phyloP scores from a whole-genome alignment of 92 coral and sea anemone genomes.

The Hydrozoanthus gracilis region DNA sequence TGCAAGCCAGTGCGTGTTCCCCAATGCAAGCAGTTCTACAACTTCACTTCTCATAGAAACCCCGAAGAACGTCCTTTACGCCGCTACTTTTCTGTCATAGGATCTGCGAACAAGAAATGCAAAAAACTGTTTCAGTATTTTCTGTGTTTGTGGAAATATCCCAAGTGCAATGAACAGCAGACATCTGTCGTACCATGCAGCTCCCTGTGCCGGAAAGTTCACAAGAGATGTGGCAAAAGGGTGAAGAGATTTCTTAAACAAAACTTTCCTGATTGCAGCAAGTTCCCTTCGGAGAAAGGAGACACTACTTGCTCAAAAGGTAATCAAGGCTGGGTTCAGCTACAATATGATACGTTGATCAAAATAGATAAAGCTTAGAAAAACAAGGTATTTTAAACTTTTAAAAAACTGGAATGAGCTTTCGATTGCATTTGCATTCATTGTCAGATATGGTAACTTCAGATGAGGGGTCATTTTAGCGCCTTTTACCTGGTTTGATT shows the following conservation, averaged over 20 bases:
- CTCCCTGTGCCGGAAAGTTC: conserved; percentile 21
- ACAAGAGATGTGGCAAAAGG: conserved; percentile 14
- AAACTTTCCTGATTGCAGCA: neutral
- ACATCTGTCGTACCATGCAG: conserved; percentile 3
- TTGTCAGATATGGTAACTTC: too few species aligned
- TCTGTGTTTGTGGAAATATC: conserved; percentile 9
- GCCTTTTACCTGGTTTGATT: too few species aligned
- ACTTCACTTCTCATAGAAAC: neutral
- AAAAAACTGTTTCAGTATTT: conserved; percentile 5
- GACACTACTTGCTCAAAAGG: conserved; percentile 6
- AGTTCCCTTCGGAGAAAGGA: neutral
- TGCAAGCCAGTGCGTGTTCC: conserved; percentile 8
- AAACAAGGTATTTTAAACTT: too few species aligned
- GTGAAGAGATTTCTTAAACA: neutral
- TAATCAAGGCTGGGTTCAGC: neutral
- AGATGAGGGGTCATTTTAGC: too few species aligned
- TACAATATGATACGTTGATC: too few species aligned
- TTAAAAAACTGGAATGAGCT: too few species aligned
- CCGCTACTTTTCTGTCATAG: neutral
- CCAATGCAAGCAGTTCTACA: neutral
- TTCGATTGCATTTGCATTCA: too few species aligned
- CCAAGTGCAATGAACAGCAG: neutral
- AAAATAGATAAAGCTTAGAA: too few species aligned
- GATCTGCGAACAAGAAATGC: conserved; percentile 1
- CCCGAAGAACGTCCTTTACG: neutral